Conservation (phyloP, 2,797 vertebrate genomes). For the Oreochromis grahami region DNA sequence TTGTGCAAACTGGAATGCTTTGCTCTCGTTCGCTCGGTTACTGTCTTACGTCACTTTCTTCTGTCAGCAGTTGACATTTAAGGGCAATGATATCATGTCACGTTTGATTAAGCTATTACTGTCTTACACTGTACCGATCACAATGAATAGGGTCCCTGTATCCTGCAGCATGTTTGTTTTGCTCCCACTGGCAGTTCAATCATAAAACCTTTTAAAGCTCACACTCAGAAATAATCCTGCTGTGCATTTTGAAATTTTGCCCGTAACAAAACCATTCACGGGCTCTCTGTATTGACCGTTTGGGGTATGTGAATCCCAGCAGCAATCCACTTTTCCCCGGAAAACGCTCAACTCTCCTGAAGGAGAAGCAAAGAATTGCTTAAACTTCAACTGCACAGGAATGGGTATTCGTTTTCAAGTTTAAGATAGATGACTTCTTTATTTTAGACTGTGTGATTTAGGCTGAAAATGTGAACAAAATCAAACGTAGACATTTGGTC, state of each 20-base stretch:
- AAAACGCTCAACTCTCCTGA: conserved; percentile 5
- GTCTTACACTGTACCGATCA: conserved; percentile 32
- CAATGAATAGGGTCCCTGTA: conserved; percentile 10
- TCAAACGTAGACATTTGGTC: conserved; percentile 18
- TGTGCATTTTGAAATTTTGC: conserved; percentile 50
- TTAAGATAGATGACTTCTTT: background rate
- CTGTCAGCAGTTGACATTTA: conserved; percentile 40
- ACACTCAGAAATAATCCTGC: conserved; percentile 40
- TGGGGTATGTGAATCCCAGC: conserved; percentile 44
- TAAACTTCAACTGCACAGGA: background rate
- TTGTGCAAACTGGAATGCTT: background rate
- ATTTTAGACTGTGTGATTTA: background rate
- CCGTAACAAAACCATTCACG: conserved; percentile 35
- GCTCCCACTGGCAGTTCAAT: conserved; percentile 22
- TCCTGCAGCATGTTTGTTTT: conserved; percentile 45
- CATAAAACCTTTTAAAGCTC: conserved; percentile 13
- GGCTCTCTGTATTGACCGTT: conserved; percentile 38
- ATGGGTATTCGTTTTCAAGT: background rate
- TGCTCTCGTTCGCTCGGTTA: background rate
- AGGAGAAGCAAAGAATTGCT: conserved; percentile 9
- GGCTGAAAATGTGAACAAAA: background rate
- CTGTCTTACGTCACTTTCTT: conserved; percentile 32
- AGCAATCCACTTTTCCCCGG: conserved; percentile 29
- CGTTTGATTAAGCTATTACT: conserved; percentile 54
- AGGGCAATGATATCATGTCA: conserved; percentile 50